Conservation (phyloP, 2,113 vertebrate species). For the Phainopepla nitens region DNA sequence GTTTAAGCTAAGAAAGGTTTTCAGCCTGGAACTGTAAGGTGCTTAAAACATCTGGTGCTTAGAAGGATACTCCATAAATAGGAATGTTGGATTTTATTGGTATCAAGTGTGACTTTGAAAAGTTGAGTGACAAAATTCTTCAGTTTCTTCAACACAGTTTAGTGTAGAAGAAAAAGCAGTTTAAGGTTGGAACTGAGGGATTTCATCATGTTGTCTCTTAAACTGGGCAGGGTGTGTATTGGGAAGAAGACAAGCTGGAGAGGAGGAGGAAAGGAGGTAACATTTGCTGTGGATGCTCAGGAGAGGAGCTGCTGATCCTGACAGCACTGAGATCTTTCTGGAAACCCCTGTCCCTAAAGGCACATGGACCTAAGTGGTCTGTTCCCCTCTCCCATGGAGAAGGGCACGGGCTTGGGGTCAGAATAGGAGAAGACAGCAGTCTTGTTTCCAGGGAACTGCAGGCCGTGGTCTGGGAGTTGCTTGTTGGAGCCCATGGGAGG, state of each 20-base stretch:
- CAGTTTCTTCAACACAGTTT: not conserved
- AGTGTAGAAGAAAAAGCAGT: not conserved
- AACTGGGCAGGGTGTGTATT: rapidly evolving
- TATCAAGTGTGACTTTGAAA: conserved; percentile 43
- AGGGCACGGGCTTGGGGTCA: not conserved
- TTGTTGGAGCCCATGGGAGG: not conserved
- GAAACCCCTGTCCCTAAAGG: not conserved
- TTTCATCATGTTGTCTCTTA: not conserved
- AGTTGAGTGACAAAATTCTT: conserved; percentile 28
- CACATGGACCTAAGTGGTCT: not conserved
- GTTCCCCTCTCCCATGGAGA: not conserved
- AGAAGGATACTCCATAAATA: conserved; percentile 60
- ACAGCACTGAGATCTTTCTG: not conserved
- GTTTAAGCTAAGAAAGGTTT: conserved; percentile 68
- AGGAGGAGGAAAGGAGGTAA: not conserved
- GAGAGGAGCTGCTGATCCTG: not conserved
- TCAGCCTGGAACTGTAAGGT: conserved; percentile 62
- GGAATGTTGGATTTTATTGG: conserved; percentile 38
- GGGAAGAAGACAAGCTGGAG: not conserved
- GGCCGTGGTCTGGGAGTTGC: rapidly evolving
- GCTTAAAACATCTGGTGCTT: conserved; percentile 66
- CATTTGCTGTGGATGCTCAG: not conserved
- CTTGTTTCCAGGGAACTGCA: not conserved
- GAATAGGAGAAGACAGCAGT: not conserved
- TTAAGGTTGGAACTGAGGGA: not conserved